phyloP scores from a whole-genome alignment of 2,888 invertebrate genomes.

The Archips xylosteana region DNA sequence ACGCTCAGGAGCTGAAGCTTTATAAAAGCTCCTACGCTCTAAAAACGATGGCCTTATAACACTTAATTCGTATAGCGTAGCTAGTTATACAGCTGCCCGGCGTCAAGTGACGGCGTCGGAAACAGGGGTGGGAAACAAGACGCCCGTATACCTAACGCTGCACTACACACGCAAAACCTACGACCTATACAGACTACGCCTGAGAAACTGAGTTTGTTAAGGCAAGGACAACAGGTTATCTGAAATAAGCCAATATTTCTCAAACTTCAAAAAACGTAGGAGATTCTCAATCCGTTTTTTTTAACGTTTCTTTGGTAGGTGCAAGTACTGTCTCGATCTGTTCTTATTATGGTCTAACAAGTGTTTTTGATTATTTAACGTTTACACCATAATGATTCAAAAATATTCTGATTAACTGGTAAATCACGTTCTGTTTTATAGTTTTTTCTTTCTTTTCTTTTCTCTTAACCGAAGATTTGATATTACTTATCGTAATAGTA shows the following conservation, averaged over 20 bases:
- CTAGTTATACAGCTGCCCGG: slow-evolving; percentile 33
- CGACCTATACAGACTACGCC: background rate
- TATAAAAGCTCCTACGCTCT: background rate
- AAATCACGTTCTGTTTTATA: no score
- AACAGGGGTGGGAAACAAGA: slow-evolving; percentile 37
- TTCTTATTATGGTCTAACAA: no score
- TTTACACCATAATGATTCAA: no score
- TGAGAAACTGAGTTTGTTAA: background rate
- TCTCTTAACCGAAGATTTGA: no score
- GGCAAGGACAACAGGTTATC: background rate
- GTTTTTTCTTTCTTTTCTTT: no score
- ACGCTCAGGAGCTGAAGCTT: background rate
- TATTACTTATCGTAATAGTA: no score
- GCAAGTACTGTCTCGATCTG: no score
- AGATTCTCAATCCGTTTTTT: no score
- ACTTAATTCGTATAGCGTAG: slow-evolving; percentile 4
- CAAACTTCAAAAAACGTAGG: background rate
- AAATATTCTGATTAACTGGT: no score
- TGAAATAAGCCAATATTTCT: background rate
- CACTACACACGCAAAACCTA: background rate
- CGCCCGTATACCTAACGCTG: slow-evolving; percentile 25
- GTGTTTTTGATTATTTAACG: no score
- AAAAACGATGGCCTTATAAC: background rate
- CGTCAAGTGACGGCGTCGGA: slow-evolving; percentile 41
- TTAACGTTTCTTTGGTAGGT: no score